phyloP scores from a whole-genome alignment of 1,140 invertebrate genomes.

The Achroia grisella region DNA sequence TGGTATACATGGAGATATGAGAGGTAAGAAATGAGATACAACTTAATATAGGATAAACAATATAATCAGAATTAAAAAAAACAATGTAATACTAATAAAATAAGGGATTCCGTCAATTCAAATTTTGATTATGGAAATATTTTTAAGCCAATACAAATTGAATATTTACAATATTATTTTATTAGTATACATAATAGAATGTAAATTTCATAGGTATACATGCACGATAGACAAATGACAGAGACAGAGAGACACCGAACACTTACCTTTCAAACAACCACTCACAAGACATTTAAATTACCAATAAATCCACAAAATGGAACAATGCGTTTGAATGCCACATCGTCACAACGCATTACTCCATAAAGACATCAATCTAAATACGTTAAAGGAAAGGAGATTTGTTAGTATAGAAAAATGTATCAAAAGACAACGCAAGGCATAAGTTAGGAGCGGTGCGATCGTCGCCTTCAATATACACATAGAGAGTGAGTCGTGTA shows the following conservation, averaged over 20 bases:
- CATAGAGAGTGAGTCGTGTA: conserved; percentile 28
- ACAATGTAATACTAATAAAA: conserved; percentile 4
- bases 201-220: conserved; percentile 18
- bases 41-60: conserved; percentile 35
- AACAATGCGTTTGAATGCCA: conserved; percentile 46
- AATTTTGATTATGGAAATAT: neutral
- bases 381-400: conserved; percentile 41
- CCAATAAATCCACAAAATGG: conserved; percentile 42
- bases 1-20: conserved; percentile 64
- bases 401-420: conserved; percentile 50
- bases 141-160: no score
- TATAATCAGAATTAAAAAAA: conserved; percentile 34
- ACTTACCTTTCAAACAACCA: conserved; percentile 55
- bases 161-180: no score
- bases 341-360: conserved; percentile 43
- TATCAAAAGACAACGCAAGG: conserved; percentile 61
- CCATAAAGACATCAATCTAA: conserved; percentile 58
- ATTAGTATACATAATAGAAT: no score
- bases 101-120: neutral
- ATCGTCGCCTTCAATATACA: conserved; percentile 63
- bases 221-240: conserved; percentile 57
- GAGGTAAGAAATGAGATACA: conserved; percentile 41
- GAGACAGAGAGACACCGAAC: conserved; percentile 47
- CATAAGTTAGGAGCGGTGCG: conserved; percentile 61
- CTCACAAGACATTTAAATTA: conserved; percentile 34